phyloP scores from a whole-genome alignment of 2,888 invertebrate genomes.

The Patella pellucida region DNA sequence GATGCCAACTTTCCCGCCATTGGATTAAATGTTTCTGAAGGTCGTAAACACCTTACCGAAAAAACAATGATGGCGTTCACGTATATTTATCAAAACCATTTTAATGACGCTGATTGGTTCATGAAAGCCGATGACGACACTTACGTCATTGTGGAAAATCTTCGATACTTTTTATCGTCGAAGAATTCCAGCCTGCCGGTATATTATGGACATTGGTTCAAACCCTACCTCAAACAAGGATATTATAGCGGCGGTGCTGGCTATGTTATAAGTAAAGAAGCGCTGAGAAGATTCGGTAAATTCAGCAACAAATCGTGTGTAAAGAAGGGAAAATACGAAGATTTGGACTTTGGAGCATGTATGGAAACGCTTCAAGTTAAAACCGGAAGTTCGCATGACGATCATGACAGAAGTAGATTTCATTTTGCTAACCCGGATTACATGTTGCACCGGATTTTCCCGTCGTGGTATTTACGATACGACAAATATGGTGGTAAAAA shows the following conservation, averaged over 20 bases:
- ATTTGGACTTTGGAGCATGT: constrained; percentile 62
- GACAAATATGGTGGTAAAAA: background rate
- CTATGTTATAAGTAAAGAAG: constrained; percentile 90
- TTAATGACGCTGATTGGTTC: constrained; percentile 93
- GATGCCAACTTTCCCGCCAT: constrained; percentile 80
- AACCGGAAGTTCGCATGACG: constrained; percentile 58
- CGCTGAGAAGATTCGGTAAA: constrained; percentile 79
- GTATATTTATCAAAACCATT: constrained; percentile 85
- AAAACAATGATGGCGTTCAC: constrained; percentile 95
- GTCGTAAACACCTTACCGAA: constrained; percentile 91
- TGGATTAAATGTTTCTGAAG: constrained; percentile 86
- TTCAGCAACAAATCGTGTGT: constrained; percentile 37
- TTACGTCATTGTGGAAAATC: constrained; percentile 94
- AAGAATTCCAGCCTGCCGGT: constrained; percentile 78
- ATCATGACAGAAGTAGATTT: constrained; percentile 58
- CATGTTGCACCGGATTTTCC: background rate
- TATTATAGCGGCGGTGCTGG: constrained; percentile 76
- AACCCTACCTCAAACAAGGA: constrained; percentile 59
- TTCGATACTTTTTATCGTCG: constrained; percentile 77
- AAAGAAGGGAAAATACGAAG: constrained; percentile 61
- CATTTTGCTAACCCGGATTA: constrained; percentile 57
- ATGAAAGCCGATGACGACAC: constrained; percentile 98
- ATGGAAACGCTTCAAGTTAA: constrained; percentile 61
- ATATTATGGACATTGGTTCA: constrained; percentile 78
- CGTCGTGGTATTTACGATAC: background rate